A percentile compares a stretch with the other conserved stretches of the same genome.
Conservation (phyloP, 1,140 invertebrate genomes). For the Drosophila nigrodunni region DNA sequence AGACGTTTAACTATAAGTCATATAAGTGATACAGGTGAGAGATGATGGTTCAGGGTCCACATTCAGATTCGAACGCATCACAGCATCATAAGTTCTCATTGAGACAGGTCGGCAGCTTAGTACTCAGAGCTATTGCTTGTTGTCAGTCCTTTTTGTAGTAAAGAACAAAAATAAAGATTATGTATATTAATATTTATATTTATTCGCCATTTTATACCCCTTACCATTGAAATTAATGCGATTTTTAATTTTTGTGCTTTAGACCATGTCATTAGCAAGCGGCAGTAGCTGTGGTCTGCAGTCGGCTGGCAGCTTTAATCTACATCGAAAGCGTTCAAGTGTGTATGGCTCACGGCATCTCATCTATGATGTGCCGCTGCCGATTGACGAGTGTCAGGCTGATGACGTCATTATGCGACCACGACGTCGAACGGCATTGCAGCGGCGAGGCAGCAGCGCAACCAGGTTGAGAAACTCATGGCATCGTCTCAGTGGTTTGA, state of each 20-base stretch:
- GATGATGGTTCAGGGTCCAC: too few relatives aligned
- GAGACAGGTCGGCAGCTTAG: too few relatives aligned
- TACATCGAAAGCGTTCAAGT: constrained; percentile 79
- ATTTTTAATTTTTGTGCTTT: background rate
- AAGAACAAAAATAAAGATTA: too few relatives aligned
- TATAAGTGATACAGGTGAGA: too few relatives aligned
- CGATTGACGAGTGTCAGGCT: constrained; percentile 87
- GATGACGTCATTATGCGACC: constrained; percentile 78
- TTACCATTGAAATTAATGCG: background rate
- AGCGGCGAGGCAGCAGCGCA: constrained; percentile 47
- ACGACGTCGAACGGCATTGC: constrained; percentile 52
- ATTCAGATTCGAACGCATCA: too few relatives aligned
- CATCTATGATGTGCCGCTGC: constrained; percentile 87
- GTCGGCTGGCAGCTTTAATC: constrained; percentile 41
- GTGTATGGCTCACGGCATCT: constrained; percentile 87
- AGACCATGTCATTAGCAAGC: constrained; percentile 54
- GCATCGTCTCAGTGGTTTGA: constrained; percentile 68
- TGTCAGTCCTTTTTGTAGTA: too few relatives aligned
- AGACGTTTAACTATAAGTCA: too few relatives aligned
- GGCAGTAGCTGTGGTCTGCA: constrained; percentile 44
- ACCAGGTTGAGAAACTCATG: constrained; percentile 56
- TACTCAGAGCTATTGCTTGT: too few relatives aligned
- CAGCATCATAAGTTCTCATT: too few relatives aligned
- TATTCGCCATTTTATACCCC: too few relatives aligned
- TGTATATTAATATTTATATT: too few relatives aligned